A percentile compares a stretch with the other conserved stretches of the same genome.
Evolutionary conservation across 1,140 invertebrate species (phyloP).

Genomic region (Drosophila orosa): DNA sequence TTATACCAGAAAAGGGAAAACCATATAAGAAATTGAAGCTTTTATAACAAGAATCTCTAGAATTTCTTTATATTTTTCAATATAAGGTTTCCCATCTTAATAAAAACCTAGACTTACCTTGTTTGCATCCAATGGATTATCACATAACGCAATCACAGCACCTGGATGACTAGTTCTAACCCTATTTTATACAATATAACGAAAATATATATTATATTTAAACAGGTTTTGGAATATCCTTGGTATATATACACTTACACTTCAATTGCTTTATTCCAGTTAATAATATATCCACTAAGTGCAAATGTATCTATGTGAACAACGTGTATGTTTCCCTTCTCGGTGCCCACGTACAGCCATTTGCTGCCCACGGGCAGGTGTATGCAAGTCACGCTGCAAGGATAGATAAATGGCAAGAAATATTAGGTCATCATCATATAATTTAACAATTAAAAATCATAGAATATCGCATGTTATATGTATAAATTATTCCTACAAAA

Average conservation of each 20-base stretch:
- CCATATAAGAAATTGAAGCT: neutral
- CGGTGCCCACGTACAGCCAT: slow-evolving; percentile 99
- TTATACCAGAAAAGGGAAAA: neutral
- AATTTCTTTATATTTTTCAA: neutral
- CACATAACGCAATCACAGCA: slow-evolving; percentile 96
- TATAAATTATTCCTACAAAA: too few species aligned
- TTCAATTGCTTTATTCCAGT: slow-evolving; percentile 99
- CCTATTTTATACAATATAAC: slow-evolving; percentile 85
- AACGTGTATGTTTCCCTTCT: slow-evolving; percentile 98
- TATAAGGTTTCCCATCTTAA: neutral
- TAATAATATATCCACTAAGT: slow-evolving; percentile 99
- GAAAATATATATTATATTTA: too few species aligned
- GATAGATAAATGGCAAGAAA: neutral
- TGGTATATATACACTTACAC: slow-evolving; percentile 90
- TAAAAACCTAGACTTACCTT: slow-evolving; percentile 88
- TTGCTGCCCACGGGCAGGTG: slow-evolving; percentile 98
- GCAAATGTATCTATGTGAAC: slow-evolving; percentile 98
- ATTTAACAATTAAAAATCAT: neutral
- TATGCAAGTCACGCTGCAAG: slow-evolving; percentile 94
- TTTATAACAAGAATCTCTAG: neutral
- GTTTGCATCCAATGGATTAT: slow-evolving; percentile 97
- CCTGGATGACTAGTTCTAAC: slow-evolving; percentile 97
- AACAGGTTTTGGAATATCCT: fast-evolving
- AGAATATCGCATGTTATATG: neutral
- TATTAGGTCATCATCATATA: slow-evolving; percentile 23